Evolutionary conservation across 2,113 vertebrate species (phyloP).

Genomic region (Synodontis membranacea): DNA sequence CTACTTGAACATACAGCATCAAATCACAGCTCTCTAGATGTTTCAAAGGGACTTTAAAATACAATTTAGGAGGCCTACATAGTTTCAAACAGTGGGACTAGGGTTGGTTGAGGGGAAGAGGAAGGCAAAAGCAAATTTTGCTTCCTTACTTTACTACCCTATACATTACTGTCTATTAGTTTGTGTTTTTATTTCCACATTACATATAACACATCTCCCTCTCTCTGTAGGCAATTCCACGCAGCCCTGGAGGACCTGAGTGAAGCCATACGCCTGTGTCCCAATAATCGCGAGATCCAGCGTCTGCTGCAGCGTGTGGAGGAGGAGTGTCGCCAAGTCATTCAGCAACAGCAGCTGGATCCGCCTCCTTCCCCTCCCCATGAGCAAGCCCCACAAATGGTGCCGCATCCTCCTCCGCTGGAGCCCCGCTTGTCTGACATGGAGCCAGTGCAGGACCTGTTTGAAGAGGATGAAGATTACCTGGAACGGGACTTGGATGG

Average conservation of each 20-base stretch:
- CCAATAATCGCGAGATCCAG: conserved; percentile 90
- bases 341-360: conserved; percentile 74
- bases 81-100: neutral
- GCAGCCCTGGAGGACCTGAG: conserved; percentile 90
- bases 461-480: conserved; percentile 80
- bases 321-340: conserved; percentile 81
- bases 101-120: neutral
- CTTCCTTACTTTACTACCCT: no score
- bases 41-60: neutral
- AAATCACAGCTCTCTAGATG: neutral
- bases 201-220: neutral
- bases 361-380: conserved; percentile 65
- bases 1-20: neutral
- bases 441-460: conserved; percentile 82
- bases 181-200: neutral
- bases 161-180: neutral
- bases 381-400: conserved; percentile 57
- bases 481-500: conserved; percentile 82
- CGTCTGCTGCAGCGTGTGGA: conserved; percentile 84
- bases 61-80: neutral
- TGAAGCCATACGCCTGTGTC: conserved; percentile 86
- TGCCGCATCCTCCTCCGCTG: conserved; percentile 51
- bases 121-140: no score
- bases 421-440: conserved; percentile 80
- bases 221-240: conserved; percentile 81